These are phyloP conservation scores for Caenorhabditis plicata DNA, from an alignment of 2,888 invertebrate genomes.

Conservation along the genomic window DNA sequence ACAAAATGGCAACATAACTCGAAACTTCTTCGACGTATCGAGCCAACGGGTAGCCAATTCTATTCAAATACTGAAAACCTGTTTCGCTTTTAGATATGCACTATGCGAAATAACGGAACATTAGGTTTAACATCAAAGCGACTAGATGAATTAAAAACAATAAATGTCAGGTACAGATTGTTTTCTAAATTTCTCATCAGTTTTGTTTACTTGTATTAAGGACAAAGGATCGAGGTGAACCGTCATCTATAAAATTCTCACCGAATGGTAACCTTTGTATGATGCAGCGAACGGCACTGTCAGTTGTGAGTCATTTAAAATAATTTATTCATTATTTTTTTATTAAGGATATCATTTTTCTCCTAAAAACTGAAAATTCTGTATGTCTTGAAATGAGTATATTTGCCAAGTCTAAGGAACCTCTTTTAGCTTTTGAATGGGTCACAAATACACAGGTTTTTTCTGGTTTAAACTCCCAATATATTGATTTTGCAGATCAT, in stretches of 20 bases:
- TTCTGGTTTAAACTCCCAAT: neutral
- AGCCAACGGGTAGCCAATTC: conserved; percentile 11
- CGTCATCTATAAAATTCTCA: conserved; percentile 35
- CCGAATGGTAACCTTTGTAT: conserved; percentile 35
- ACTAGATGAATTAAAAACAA: conserved; percentile 30
- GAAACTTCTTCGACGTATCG: conserved; percentile 32
- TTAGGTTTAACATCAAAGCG: conserved; percentile 50
- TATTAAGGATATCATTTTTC: conserved; percentile 29
- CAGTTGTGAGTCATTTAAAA: too few species aligned
- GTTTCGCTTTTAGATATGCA: conserved; percentile 42
- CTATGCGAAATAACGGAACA: conserved; percentile 52
- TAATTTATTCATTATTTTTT: neutral
- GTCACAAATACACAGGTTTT: conserved; percentile 41
- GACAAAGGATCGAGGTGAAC: conserved; percentile 41
- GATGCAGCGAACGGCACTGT: conserved; percentile 20
- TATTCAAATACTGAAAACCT: neutral
- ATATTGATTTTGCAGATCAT: conserved; percentile 39
- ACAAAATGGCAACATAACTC: conserved; percentile 26
- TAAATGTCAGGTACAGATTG: conserved; percentile 33
- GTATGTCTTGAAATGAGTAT: conserved; percentile 32
- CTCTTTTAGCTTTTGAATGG: conserved; percentile 54
- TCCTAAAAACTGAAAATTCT: conserved; percentile 36
- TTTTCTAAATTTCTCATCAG: neutral
- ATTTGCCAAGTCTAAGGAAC: conserved; percentile 34
- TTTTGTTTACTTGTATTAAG: conserved; percentile 15